These are phyloP conservation scores for Taphrorychus bicolor DNA, from an alignment of 2,888 invertebrate genomes.

Conservation along the genomic window DNA sequence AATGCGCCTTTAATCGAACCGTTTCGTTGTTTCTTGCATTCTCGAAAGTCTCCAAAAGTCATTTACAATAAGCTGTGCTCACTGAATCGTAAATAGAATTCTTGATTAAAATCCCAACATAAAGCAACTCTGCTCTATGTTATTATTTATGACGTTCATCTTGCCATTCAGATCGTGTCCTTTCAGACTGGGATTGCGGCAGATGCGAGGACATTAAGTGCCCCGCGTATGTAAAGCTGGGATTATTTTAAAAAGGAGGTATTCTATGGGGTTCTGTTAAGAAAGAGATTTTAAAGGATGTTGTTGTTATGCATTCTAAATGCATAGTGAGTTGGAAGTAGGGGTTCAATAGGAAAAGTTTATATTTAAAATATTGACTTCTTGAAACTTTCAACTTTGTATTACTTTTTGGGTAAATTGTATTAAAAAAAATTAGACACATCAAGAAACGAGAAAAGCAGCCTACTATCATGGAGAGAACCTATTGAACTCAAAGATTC, in stretches of 20 bases:
- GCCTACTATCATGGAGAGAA: too few relatives aligned
- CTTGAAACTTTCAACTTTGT: too few relatives aligned
- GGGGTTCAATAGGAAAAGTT: too few relatives aligned
- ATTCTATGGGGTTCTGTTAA: background rate
- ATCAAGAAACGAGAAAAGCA: too few relatives aligned
- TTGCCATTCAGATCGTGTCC: background rate
- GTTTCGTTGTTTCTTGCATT: too few relatives aligned
- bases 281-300: background rate
- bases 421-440: too few relatives aligned
- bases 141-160: background rate
- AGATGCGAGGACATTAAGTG: constrained; percentile 1
- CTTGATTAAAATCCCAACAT: background rate
- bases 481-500: too few relatives aligned
- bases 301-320: background rate
- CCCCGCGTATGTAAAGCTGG: background rate
- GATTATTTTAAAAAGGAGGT: background rate
- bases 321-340: too few relatives aligned
- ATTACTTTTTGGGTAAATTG: too few relatives aligned
- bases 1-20: background rate
- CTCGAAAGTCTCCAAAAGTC: too few relatives aligned
- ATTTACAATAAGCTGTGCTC: too few relatives aligned
- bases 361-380: background rate
- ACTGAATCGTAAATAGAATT: background rate
- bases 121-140: background rate
- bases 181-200: background rate